Evolutionary conservation across 1,140 invertebrate genomes (phyloP).

Genomic region (Tetranychus urticae): DNA sequence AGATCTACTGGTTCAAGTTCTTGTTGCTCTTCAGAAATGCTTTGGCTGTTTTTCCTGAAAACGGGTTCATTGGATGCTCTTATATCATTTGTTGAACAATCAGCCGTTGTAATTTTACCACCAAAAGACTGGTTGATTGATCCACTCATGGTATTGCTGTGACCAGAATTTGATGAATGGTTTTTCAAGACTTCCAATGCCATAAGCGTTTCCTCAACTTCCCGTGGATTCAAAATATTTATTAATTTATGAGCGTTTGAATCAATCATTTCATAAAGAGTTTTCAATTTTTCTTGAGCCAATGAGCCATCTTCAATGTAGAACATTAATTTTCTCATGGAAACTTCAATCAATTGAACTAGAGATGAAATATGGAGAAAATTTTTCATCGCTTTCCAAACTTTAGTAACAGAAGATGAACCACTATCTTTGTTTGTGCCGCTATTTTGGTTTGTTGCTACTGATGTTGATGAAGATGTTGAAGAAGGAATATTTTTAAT

Average conservation of each 20-base stretch:
- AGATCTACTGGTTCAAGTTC: slow-evolving; percentile 29
- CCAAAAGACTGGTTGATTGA: not conserved
- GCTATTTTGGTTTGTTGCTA: too few relatives aligned
- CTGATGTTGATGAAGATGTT: too few relatives aligned
- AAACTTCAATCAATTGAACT: not conserved
- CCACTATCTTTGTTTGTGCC: not conserved
- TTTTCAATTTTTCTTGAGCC: not conserved
- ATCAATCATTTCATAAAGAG: not conserved
- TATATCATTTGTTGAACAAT: not conserved
- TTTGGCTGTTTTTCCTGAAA: not conserved
- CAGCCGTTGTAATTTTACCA: not conserved
- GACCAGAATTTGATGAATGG: not conserved
- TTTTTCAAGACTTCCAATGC: not conserved
- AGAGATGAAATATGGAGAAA: not conserved
- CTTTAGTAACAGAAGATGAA: not conserved
- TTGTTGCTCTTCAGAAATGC: not conserved
- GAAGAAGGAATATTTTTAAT: not conserved
- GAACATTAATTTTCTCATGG: not conserved
- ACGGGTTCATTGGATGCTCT: not conserved
- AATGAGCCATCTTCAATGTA: not conserved
- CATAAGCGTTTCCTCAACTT: not conserved
- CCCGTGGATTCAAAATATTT: not conserved
- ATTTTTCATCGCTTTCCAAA: slow-evolving; percentile 2
- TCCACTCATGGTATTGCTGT: not conserved
- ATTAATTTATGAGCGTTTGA: not conserved